Conservation (phyloP, 2,888 invertebrate species). For the Orchesellides sinensis region DNA sequence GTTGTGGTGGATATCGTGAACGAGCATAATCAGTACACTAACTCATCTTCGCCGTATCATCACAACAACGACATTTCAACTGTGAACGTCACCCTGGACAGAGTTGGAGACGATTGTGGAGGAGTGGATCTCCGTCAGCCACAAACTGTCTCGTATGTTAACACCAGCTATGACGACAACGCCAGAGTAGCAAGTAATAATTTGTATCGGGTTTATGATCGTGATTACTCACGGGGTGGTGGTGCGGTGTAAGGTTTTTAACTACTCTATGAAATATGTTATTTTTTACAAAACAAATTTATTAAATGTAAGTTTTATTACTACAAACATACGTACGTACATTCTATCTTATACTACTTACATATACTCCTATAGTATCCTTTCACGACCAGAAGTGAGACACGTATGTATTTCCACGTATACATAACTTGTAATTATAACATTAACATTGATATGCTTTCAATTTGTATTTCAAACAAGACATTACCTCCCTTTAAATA, state of each 20-base stretch:
- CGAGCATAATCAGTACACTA: conserved; percentile 58
- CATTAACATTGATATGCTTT: no score
- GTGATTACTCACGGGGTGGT: conserved; percentile 53
- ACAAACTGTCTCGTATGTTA: conserved; percentile 45
- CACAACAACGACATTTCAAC: conserved; percentile 22
- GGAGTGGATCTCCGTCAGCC: conserved; percentile 20
- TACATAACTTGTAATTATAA: no score
- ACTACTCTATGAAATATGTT: no score
- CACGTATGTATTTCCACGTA: no score
- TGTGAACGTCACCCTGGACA: conserved; percentile 54
- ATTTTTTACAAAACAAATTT: no score
- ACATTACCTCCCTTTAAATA: no score
- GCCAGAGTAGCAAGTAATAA: conserved; percentile 56
- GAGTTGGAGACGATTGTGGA: conserved; percentile 36
- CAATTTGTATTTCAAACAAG: no score
- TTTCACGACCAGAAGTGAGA: no score
- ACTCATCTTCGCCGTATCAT: conserved; percentile 7
- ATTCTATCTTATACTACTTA: no score
- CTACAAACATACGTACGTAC: no score
- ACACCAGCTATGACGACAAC: conserved; percentile 33
- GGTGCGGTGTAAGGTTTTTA: conserved; percentile 39
- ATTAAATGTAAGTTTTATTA: no score
- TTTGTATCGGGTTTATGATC: conserved; percentile 67
- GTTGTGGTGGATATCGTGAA: conserved; percentile 55
- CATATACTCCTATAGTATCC: no score